Percentiles rank a stretch among this genome's conserved stretches.
Conservation (phyloP, 1,140 invertebrate species). For the Hylaeus anthracinus region DNA sequence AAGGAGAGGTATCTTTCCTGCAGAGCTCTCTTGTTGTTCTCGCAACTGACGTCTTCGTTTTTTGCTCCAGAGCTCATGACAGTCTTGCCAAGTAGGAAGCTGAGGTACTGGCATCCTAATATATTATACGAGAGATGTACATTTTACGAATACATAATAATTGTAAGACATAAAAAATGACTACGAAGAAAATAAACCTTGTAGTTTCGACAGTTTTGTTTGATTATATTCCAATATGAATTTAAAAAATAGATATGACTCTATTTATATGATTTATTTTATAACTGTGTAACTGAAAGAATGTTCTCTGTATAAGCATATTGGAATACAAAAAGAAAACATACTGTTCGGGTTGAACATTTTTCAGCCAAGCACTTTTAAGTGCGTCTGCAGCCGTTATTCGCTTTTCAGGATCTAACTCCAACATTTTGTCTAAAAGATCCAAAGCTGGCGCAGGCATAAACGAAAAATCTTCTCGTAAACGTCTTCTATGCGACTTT, state of each 20-base stretch:
- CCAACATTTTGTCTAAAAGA: constrained; percentile 97
- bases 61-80: constrained; percentile 99
- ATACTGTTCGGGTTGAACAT: constrained; percentile 94
- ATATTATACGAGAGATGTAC: constrained; percentile 20
- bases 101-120: constrained; percentile 90
- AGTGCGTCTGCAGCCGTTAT: constrained; percentile 97
- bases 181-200: background rate
- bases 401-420: constrained; percentile 95
- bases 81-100: constrained; percentile 98
- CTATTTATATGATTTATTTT: background rate
- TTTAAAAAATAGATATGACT: constrained; percentile 7
- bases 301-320: constrained; percentile 7
- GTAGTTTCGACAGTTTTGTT: background rate
- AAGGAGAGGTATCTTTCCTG: constrained; percentile 70
- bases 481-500: constrained; percentile 91
- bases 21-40: constrained; percentile 86
- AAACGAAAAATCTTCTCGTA: constrained; percentile 96
- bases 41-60: constrained; percentile 90
- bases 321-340: constrained; percentile 73
- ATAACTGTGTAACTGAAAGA: constrained; percentile 2
- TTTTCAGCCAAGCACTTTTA: constrained; percentile 96
- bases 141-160: constrained; percentile 14
- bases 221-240: constrained; percentile 23
- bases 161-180: background rate
- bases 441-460: constrained; percentile 95